A percentile compares a stretch with the other conserved stretches of the same genome.
These are phyloP conservation scores for Scaptomyza tumidula DNA, from an alignment of 2,888 invertebrate genomes.

Conservation along the genomic window DNA sequence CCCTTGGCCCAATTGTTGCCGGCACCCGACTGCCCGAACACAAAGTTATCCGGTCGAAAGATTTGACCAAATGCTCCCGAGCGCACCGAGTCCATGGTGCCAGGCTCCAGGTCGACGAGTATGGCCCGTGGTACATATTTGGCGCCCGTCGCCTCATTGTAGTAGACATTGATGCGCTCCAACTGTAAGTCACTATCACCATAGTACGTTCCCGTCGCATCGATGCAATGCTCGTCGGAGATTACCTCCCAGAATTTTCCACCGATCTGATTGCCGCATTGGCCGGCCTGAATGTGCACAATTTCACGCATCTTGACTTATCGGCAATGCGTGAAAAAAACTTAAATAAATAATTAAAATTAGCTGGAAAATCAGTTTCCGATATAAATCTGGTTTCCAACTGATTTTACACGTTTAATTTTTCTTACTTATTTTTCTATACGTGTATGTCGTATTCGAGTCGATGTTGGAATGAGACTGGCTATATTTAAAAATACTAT, in stretches of 20 bases:
- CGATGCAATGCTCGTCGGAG: slow-evolving; percentile 97
- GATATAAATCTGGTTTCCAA: slow-evolving; percentile 11
- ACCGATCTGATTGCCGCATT: slow-evolving; percentile 98
- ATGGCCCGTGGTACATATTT: slow-evolving; percentile 98
- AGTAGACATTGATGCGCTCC: slow-evolving; percentile 97
- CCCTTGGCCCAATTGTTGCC: slow-evolving; percentile 96
- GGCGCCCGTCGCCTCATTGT: slow-evolving; percentile 96
- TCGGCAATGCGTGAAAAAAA: slow-evolving; percentile 1
- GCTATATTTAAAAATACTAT: slow-evolving; percentile 2
- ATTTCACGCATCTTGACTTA: slow-evolving; percentile 94
- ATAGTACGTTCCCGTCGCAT: slow-evolving; percentile 95
- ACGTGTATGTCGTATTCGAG: slow-evolving; percentile 57
- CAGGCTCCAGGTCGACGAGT: slow-evolving; percentile 97
- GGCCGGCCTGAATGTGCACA: slow-evolving; percentile 97
- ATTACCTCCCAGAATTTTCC: slow-evolving; percentile 99
- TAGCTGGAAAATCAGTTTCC: slow-evolving; percentile 1
- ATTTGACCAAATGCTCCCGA: slow-evolving; percentile 97
- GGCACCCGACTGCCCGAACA: slow-evolving; percentile 94
- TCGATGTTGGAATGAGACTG: slow-evolving; percentile 55
- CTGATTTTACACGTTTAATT: slow-evolving; percentile 57
- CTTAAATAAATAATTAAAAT: slow-evolving; percentile 9
- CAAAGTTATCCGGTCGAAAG: slow-evolving; percentile 97
- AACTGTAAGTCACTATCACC: slow-evolving; percentile 96
- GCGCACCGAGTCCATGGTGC: slow-evolving; percentile 98
- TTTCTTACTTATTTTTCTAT: slow-evolving; percentile 42